Evolutionary conservation across 2,113 vertebrate genomes (phyloP).

Genomic region (Urocolius indicus): DNA sequence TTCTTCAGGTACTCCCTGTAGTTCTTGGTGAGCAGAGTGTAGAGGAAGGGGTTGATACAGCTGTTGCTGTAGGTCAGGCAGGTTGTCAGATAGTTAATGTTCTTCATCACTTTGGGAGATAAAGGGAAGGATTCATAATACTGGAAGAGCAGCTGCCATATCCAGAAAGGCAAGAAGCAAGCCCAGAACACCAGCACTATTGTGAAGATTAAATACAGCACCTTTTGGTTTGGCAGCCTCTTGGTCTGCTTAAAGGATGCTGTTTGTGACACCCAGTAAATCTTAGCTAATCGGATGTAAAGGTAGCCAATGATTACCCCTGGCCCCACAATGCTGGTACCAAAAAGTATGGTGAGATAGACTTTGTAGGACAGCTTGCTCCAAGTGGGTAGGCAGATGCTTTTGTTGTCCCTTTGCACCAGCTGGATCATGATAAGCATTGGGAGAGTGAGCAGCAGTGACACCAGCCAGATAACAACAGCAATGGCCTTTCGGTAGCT

Average conservation of each 20-base stretch:
- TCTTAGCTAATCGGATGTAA: constrained; percentile 86
- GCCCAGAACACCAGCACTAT: constrained; percentile 94
- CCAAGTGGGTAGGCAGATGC: constrained; percentile 86
- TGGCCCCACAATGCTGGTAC: constrained; percentile 91
- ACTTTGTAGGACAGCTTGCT: constrained; percentile 84
- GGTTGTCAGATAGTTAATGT: constrained; percentile 91
- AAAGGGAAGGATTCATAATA: constrained; percentile 84
- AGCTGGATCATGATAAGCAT: constrained; percentile 91
- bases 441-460: constrained; percentile 86
- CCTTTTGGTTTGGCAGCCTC: constrained; percentile 68
- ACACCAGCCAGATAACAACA: constrained; percentile 86
- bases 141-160: constrained; percentile 90
- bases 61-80: constrained; percentile 93
- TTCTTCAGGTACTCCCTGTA: constrained; percentile 87
- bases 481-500: constrained; percentile 91
- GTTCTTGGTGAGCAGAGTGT: constrained; percentile 89
- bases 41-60: constrained; percentile 94
- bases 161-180: constrained; percentile 93
- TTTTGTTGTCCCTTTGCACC: constrained; percentile 80
- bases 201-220: constrained; percentile 90
- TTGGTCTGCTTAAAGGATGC: constrained; percentile 91
- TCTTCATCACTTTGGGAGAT: constrained; percentile 84
- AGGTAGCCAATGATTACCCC: constrained; percentile 91
- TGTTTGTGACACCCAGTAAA: constrained; percentile 93
- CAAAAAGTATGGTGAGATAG: constrained; percentile 89